These are phyloP conservation scores for Hydrozoanthus gracilis DNA, from an alignment of 92 coral and sea anemone species.

Conservation along the genomic window DNA sequence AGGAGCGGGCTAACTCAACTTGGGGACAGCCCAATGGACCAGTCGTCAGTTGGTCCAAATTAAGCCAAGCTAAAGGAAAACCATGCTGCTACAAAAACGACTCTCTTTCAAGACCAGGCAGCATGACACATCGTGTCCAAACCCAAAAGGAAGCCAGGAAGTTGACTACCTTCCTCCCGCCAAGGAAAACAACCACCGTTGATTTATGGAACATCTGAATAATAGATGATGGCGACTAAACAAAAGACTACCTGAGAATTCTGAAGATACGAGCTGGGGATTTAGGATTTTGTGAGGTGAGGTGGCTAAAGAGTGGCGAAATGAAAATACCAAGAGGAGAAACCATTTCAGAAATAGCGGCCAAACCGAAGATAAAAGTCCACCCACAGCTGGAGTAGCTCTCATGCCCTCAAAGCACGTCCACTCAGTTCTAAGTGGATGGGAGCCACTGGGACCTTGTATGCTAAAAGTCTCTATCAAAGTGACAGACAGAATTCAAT, in stretches of 20 bases:
- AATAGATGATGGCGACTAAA: neutral
- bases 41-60: no score
- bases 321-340: neutral
- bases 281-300: conserved; percentile 3
- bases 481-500: neutral
- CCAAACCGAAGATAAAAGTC: neutral
- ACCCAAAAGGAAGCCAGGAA: neutral
- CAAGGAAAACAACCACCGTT: neutral
- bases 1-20: no score
- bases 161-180: neutral
- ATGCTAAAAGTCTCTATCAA: neutral
- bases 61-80: neutral
- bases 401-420: neutral
- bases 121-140: conserved; percentile 1
- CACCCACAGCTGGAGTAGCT: neutral
- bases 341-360: neutral
- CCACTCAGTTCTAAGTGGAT: neutral
- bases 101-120: neutral
- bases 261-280: neutral
- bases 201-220: neutral
- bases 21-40: no score
- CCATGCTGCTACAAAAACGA: neutral
- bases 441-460: no score
- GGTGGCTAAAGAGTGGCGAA: conserved; percentile 13
- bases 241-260: neutral